A percentile compares a stretch with the other conserved stretches of the same genome.
These are phyloP conservation scores for Indicator indicator DNA, from an alignment of 2,113 vertebrate species.

Conservation along the genomic window DNA sequence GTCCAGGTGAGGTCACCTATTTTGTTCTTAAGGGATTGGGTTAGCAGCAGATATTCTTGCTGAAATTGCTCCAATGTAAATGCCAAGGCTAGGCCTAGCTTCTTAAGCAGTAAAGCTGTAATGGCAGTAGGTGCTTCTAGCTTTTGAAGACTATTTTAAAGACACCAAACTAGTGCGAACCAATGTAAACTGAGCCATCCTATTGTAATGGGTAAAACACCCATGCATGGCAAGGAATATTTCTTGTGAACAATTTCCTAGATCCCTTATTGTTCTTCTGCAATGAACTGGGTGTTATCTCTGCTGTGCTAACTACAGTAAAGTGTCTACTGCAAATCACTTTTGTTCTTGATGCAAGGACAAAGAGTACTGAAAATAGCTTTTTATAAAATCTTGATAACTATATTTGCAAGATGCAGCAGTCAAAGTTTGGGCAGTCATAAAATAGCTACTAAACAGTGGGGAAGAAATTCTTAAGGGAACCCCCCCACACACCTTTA, in stretches of 20 bases:
- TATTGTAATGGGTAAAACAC: no score
- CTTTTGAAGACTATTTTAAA: background rate
- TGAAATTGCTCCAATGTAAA: background rate
- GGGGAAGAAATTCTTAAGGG: background rate
- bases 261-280: background rate
- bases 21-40: background rate
- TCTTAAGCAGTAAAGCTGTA: background rate
- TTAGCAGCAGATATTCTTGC: background rate
- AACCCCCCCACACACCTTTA: background rate
- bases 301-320: background rate
- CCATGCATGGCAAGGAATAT: background rate
- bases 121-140: background rate
- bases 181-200: background rate
- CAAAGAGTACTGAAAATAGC: background rate
- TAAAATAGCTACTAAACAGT: background rate
- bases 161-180: background rate
- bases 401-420: background rate
- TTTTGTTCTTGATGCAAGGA: background rate
- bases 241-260: background rate
- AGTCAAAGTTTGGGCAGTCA: background rate
- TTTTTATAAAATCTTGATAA: background rate
- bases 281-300: background rate
- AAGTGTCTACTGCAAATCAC: background rate
- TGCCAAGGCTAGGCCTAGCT: background rate
- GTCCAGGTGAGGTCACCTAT: background rate